A percentile compares a stretch with the other conserved stretches of the same genome.
Conservation (phyloP, 2,113 vertebrate genomes). For the Limanda limanda region DNA sequence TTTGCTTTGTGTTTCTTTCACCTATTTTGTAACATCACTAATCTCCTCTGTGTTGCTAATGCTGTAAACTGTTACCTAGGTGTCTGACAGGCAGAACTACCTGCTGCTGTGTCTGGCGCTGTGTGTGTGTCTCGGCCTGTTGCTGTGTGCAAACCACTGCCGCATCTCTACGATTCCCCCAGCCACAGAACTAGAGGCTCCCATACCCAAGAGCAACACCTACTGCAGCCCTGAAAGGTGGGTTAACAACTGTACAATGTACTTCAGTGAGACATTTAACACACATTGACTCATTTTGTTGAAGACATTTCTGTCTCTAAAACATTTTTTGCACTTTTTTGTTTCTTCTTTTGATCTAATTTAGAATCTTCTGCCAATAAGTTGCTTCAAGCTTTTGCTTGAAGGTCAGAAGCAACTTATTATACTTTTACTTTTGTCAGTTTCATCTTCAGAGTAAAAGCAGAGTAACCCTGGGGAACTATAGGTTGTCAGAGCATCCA, state of each 20-base stretch:
- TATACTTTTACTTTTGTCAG: not conserved
- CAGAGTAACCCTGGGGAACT: not conserved
- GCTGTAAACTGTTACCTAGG: conserved; percentile 61
- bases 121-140: conserved; percentile 86
- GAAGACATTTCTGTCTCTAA: not conserved
- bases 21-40: no score
- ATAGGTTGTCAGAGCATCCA: not conserved
- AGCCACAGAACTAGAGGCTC: conserved; percentile 79
- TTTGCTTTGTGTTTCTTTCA: no score
- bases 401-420: no score
- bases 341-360: not conserved
- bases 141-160: conserved; percentile 87
- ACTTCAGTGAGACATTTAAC: no score
- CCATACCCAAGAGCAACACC: conserved; percentile 86
- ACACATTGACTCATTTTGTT: no score
- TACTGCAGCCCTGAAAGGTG: conserved; percentile 91
- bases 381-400: not conserved
- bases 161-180: conserved; percentile 71
- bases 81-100: conserved; percentile 92
- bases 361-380: not conserved
- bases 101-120: conserved; percentile 89
- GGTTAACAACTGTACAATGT: not conserved
- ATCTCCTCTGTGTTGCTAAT: not conserved
- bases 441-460: conserved; percentile 4
- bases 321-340: not conserved